Evolutionary conservation across 2,113 vertebrate species (phyloP).

Genomic region (Ia io): DNA sequence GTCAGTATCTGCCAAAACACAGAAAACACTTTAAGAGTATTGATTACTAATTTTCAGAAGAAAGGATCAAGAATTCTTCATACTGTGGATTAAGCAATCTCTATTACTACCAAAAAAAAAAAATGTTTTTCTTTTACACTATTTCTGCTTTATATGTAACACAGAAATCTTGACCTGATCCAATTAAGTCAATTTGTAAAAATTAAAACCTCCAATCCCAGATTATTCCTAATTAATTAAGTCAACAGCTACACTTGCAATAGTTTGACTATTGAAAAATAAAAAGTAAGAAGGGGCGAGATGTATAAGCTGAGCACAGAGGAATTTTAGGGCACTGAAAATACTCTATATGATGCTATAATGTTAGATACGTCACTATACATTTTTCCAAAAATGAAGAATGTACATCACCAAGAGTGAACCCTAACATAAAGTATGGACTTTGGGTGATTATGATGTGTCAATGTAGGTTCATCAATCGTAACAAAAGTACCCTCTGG

Average conservation of each 20-base stretch:
- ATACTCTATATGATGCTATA: not conserved
- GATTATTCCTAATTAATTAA: not conserved
- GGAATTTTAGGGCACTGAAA: not conserved
- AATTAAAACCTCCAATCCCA: not conserved
- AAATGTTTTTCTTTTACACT: constrained; percentile 7
- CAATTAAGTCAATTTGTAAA: not conserved
- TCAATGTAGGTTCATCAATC: not conserved
- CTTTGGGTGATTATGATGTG: not conserved
- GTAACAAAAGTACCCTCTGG: not conserved
- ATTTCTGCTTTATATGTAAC: not conserved
- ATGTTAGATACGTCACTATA: not conserved
- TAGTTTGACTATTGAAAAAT: not conserved
- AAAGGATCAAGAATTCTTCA: not conserved
- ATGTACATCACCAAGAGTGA: not conserved
- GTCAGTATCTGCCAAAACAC: constrained; percentile 74
- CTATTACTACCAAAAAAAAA: constrained; percentile 33
- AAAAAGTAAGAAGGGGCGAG: not conserved
- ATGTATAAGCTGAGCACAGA: not conserved
- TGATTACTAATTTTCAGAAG: constrained; percentile 23
- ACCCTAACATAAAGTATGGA: not conserved
- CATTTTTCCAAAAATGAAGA: not conserved
- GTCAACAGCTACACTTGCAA: not conserved
- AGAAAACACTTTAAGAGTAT: constrained; percentile 55
- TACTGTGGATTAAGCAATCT: constrained; percentile 23
- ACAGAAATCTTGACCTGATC: not conserved